phyloP scores from a whole-genome alignment of 2,797 vertebrate genomes.

The Callimico goeldii region DNA sequence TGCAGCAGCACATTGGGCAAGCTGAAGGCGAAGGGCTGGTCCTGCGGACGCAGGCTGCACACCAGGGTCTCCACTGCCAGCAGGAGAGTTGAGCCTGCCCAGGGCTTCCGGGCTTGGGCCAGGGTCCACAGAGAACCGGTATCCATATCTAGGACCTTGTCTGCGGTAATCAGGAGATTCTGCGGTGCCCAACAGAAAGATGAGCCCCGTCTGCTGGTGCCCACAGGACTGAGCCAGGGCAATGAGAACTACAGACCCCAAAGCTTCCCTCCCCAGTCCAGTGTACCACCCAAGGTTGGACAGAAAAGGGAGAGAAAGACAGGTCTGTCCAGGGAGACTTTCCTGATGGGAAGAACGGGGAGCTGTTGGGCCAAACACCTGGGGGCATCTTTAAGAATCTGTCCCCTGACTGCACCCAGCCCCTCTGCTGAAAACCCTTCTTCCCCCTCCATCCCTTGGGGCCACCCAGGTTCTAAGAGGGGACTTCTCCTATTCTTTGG shows the following conservation, averaged over 20 bases:
- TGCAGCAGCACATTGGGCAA: constrained; percentile 63
- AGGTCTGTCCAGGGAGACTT: not conserved
- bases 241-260: not conserved
- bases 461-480: not conserved
- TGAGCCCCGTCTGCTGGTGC: not conserved
- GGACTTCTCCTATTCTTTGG: not conserved
- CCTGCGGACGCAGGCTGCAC: not conserved
- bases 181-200: constrained; percentile 39
- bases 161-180: constrained; percentile 70
- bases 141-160: constrained; percentile 69
- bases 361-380: not conserved
- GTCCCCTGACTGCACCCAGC: not conserved
- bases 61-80: constrained; percentile 73
- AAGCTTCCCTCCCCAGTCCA: not conserved
- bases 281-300: not conserved
- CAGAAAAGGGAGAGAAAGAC: not conserved
- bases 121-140: constrained; percentile 64
- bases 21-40: constrained; percentile 41
- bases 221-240: not conserved
- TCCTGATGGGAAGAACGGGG: not conserved
- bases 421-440: not conserved
- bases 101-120: constrained; percentile 3
- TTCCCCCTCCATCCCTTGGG: not conserved
- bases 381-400: not conserved
- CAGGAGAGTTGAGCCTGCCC: constrained; percentile 56